Base-by-base conservation (phyloP, 2,888 invertebrate genomes). In the Idaea aversata region DNA sequence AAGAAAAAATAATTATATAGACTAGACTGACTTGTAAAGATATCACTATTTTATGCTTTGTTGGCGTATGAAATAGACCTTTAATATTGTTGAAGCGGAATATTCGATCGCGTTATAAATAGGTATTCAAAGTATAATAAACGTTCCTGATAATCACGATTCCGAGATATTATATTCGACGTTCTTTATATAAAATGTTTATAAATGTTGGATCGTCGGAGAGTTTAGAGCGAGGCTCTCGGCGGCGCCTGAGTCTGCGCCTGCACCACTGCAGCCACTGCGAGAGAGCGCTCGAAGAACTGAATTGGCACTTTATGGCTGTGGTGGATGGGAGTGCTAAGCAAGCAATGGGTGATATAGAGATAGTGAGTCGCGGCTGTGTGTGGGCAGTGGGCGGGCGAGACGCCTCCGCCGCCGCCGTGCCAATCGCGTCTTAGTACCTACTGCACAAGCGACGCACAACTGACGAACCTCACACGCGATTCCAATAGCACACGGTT, bases 31-130 rank as follows among this genome's bases (percentile, higher is more conserved):
- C 84, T 90, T 90, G 89, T 92, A 91, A 92, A 91, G 87, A 92
- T 93, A 93, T 93, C 92, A 92, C 88, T 92, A 92, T 92, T 92
- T 90, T 91, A 91, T 91, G 91, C 91, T 92, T 91, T 91, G 90
- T 92, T 91, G 90, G 90, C 90, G 90, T 87, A 90, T 86, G 87
- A 86, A 84, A 88, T 88, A 87, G 84, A 88, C 83, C 85, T 88
- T 84, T 89, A 86, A 84, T 89, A 86, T 88, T 88, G 90, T 89
- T 88, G 88, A 85, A 86, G 85, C 87, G 84, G 83, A 82, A 80
- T 82, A 81, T 80, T 86, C 83, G 83, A 83, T 84, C 80, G 85
- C 81, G 82, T 75, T 81, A 77, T 75, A 79, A 79, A 76, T 81
- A 47, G 47, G 47, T 47, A 81, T 86, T 84, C 80, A 82, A 82